Percentiles rank a stretch among this genome's conserved stretches.
These are phyloP conservation scores for Cephalopterus ornatus DNA, from an alignment of 2,113 vertebrate genomes.

Conservation along the genomic window DNA sequence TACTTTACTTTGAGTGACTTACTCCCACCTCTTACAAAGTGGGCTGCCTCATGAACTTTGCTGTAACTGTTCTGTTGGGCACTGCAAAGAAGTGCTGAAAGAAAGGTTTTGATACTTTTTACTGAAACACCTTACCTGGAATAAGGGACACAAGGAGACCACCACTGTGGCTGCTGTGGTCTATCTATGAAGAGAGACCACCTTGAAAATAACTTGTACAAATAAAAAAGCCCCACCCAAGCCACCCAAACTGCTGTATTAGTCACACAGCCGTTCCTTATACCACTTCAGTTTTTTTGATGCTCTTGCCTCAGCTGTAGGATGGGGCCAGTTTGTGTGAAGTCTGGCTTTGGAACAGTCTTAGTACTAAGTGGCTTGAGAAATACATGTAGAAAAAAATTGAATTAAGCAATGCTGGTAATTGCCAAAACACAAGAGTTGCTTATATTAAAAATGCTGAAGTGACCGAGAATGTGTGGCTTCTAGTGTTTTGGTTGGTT, in stretches of 20 bases:
- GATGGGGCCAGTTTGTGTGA: background rate
- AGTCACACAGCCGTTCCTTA: background rate
- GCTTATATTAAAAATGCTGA: background rate
- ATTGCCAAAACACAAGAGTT: background rate
- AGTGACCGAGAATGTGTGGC: background rate
- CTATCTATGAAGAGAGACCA: background rate
- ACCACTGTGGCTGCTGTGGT: background rate
- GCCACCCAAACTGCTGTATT: background rate
- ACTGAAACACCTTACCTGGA: background rate
- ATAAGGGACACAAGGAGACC: background rate
- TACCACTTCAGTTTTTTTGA: too few relatives aligned
- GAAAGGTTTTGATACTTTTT: background rate
- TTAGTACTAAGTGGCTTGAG: background rate
- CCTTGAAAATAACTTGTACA: fast-evolving
- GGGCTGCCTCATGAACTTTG: background rate
- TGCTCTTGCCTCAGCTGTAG: background rate
- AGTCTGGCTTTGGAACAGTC: background rate
- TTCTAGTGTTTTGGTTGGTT: background rate
- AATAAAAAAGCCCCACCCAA: background rate
- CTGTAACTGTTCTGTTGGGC: background rate
- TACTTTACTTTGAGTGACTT: background rate
- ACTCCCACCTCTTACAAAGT: fast-evolving
- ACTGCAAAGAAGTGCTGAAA: background rate
- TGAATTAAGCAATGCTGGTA: background rate
- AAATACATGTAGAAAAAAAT: background rate